A percentile compares a stretch with the other conserved stretches of the same genome.
phyloP scores from a whole-genome alignment of 2,113 vertebrate species.

The Syrmaticus mikado region DNA sequence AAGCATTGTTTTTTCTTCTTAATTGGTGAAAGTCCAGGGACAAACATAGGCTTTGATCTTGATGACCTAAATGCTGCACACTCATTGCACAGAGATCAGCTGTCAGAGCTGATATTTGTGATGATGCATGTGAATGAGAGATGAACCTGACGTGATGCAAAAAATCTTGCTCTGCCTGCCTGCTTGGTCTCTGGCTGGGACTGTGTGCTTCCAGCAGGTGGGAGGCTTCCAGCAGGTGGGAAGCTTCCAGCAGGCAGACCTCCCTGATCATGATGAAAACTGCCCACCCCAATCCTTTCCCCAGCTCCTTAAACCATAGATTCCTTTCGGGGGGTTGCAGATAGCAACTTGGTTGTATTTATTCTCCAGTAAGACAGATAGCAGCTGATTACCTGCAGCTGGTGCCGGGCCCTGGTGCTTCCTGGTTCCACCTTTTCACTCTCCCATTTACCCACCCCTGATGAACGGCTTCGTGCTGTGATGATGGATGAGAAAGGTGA shows the following conservation, averaged over 20 bases:
- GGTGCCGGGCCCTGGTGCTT: background rate
- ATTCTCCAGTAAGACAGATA: background rate
- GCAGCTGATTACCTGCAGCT: background rate
- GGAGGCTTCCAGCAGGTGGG: background rate
- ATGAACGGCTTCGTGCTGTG: background rate
- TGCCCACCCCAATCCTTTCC: background rate
- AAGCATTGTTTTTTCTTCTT: background rate
- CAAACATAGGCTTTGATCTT: background rate
- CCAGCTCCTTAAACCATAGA: background rate
- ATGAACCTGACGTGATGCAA: accelerated
- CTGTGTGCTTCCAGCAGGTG: background rate
- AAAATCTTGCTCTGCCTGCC: background rate
- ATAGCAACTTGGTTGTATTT: background rate
- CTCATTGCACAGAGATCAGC: background rate
- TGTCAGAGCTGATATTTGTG: background rate
- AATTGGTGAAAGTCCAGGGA: background rate
- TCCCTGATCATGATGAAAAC: background rate
- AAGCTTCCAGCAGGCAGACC: no score
- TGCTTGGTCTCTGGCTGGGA: background rate
- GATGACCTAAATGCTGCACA: background rate
- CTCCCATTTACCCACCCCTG: background rate
- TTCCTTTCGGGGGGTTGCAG: background rate
- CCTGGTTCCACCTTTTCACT: background rate
- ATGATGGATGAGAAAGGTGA: background rate
- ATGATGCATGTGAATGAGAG: background rate